Percentiles rank a stretch among this genome's conserved stretches.
Evolutionary conservation across 1,140 invertebrate genomes (phyloP).

Genomic region (Adelges cooleyi): DNA sequence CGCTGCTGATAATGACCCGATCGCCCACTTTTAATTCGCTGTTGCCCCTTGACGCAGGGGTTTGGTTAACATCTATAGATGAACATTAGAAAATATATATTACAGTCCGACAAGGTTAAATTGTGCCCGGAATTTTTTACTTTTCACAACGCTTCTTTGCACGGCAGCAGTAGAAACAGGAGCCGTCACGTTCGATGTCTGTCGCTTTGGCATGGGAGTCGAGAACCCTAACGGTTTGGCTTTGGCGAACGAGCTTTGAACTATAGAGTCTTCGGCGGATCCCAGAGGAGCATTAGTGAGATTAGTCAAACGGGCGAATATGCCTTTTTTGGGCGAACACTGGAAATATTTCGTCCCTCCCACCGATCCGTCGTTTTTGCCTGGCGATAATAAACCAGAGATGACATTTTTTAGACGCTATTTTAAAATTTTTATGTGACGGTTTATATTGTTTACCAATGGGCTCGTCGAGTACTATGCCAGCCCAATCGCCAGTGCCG

Average conservation of each 20-base stretch:
- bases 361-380: slow-evolving; percentile 95
- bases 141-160: not conserved
- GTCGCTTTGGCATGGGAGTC: slow-evolving; percentile 14
- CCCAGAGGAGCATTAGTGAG: slow-evolving; percentile 48
- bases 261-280: slow-evolving; percentile 43
- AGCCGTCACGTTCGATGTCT: not conserved
- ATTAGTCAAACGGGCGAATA: slow-evolving; percentile 82
- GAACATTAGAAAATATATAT: too few species aligned
- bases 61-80: slow-evolving; percentile 2
- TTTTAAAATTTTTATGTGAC: too few species aligned
- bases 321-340: slow-evolving; percentile 82
- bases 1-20: slow-evolving; percentile 77
- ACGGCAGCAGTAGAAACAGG: not conserved
- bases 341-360: slow-evolving; percentile 85
- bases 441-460: slow-evolving; percentile 52
- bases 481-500: slow-evolving; percentile 91
- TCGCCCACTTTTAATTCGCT: slow-evolving; percentile 67
- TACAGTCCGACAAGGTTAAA: too few species aligned
- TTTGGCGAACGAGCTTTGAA: not conserved
- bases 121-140: not conserved
- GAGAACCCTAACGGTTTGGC: slow-evolving; percentile 20
- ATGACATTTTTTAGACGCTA: too few species aligned
- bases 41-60: not conserved
- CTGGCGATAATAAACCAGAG: slow-evolving; percentile 41
- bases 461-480: slow-evolving; percentile 86